Conservation (phyloP, 2,797 vertebrate genomes). For the Smutsia temminckii region DNA sequence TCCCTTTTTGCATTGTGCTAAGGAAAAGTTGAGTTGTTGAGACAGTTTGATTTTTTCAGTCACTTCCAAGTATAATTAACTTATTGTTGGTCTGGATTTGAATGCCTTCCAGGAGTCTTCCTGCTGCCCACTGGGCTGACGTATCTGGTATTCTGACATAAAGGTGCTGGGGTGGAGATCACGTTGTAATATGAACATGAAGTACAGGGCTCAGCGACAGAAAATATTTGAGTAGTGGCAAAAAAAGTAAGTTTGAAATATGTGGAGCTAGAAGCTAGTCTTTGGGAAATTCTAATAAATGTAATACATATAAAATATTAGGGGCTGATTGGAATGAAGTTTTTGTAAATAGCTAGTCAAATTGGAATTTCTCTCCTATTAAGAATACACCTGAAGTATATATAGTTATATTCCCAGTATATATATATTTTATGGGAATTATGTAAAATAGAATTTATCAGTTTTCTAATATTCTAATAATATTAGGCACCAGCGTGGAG, state of each 20-base stretch:
- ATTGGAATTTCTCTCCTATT: neutral
- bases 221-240: neutral
- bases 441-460: neutral
- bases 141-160: neutral
- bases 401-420: neutral
- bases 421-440: neutral
- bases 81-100: neutral
- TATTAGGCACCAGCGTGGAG: neutral
- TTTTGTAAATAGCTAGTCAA: neutral
- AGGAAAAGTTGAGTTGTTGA: neutral
- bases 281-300: neutral
- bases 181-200: neutral
- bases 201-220: neutral
- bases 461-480: neutral
- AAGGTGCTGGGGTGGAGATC: neutral
- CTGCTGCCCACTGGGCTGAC: neutral
- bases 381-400: neutral
- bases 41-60: neutral
- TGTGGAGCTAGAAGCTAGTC: neutral
- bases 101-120: neutral
- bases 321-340: neutral
- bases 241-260: constrained; percentile 27
- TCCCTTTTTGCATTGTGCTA: neutral
- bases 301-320: neutral
- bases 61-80: neutral